Conservation (phyloP, 2,888 invertebrate species). For the Thereva unica region DNA sequence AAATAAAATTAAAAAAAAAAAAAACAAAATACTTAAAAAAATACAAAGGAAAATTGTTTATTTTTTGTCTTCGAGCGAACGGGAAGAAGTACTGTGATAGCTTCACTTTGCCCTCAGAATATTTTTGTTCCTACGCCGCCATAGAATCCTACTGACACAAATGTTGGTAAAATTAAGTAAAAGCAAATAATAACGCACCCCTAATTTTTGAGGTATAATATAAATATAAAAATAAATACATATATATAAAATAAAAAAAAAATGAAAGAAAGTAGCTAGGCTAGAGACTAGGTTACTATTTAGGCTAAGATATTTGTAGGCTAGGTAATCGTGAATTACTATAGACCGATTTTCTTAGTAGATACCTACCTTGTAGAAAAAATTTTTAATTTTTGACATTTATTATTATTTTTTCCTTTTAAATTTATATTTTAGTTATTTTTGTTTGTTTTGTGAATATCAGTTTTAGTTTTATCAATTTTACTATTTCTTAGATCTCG, state of each 20-base stretch:
- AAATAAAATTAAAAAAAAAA: constrained; percentile 34
- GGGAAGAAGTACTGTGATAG: constrained; percentile 54
- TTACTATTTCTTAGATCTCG: constrained; percentile 31
- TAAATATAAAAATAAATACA: not conserved
- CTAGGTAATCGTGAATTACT: constrained; percentile 29
- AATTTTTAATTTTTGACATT: constrained; percentile 17
- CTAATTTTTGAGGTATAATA: constrained; percentile 19
- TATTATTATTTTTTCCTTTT: constrained; percentile 3
- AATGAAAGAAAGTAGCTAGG: constrained; percentile 1
- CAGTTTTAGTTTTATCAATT: not conserved
- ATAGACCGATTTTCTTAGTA: constrained; percentile 11
- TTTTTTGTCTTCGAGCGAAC: constrained; percentile 17
- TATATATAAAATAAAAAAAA: no score
- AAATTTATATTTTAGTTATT: constrained; percentile 19
- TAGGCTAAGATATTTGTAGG: not conserved
- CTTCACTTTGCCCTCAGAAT: constrained; percentile 46
- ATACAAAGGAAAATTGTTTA: no score
- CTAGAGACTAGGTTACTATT: constrained; percentile 1
- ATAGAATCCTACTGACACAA: constrained; percentile 39
- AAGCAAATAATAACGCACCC: constrained; percentile 37
- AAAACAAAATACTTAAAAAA: constrained; percentile 22
- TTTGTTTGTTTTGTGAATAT: constrained; percentile 6
- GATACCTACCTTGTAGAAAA: constrained; percentile 8
- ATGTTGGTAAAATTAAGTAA: constrained; percentile 26
- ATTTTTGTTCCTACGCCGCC: constrained; percentile 47